phyloP scores from a whole-genome alignment of 1,140 invertebrate species.

The Cryptotermes secundus region DNA sequence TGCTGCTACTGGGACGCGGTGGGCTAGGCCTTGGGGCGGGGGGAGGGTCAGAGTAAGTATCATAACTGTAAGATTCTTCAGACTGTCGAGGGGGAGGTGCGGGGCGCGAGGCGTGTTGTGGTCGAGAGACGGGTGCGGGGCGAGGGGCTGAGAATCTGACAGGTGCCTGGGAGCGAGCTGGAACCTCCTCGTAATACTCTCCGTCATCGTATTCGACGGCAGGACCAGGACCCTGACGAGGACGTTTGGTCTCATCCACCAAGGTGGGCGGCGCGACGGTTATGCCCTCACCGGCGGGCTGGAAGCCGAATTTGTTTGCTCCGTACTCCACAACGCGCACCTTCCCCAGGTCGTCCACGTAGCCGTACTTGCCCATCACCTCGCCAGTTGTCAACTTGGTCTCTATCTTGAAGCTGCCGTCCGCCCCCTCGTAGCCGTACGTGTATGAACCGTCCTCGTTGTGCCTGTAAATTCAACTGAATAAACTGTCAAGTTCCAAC shows the following conservation, averaged over 20 bases:
- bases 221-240: conserved; percentile 40
- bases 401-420: conserved; percentile 84
- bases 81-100: conserved; percentile 19
- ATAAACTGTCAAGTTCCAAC: not conserved
- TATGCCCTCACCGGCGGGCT: conserved; percentile 81
- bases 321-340: conserved; percentile 84
- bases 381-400: conserved; percentile 75
- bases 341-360: conserved; percentile 78
- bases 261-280: conserved; percentile 78
- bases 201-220: conserved; percentile 52
- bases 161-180: conserved; percentile 39
- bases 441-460: conserved; percentile 86
- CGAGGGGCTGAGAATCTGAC: conserved; percentile 29
- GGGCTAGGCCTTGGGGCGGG: conserved; percentile 19
- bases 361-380: conserved; percentile 84
- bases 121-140: too few species aligned
- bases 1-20: not conserved
- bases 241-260: conserved; percentile 60
- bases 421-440: conserved; percentile 81
- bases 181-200: conserved; percentile 46
- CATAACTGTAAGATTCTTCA: conserved; percentile 15
- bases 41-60: conserved; percentile 19
- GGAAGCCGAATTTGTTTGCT: conserved; percentile 83
- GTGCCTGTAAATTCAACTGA: conserved; percentile 56
- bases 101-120: too few species aligned